Conservation (phyloP, 2,888 invertebrate species). For the Lapara coniferarum region DNA sequence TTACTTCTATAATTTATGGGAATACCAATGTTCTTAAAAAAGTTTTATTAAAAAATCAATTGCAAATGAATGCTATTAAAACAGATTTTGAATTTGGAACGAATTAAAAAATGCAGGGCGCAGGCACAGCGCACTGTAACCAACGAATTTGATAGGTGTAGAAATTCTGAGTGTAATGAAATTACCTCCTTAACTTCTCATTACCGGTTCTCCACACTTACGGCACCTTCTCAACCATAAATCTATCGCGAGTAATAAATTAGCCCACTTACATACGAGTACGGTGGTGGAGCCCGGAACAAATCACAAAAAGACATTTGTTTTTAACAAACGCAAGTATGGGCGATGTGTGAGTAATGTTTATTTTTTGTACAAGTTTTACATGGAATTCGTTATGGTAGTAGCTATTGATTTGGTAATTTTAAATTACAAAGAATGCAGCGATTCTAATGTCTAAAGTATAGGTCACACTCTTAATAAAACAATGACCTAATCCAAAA, state of each 20-base stretch:
- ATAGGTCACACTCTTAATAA: no score
- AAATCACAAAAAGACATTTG: constrained; percentile 58
- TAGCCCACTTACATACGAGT: constrained; percentile 43
- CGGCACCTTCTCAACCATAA: constrained; percentile 56
- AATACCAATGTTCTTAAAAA: no score
- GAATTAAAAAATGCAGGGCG: no score
- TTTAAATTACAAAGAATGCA: no score
- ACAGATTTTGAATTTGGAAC: no score
- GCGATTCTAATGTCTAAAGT: no score
- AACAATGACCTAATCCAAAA: no score
- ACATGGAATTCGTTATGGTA: constrained; percentile 17
- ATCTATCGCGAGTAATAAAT: constrained; percentile 67
- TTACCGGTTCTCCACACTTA: constrained; percentile 59
- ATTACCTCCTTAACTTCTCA: constrained; percentile 42
- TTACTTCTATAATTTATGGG: no score
- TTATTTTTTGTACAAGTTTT: constrained; percentile 48
- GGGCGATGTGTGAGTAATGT: constrained; percentile 60
- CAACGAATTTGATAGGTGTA: no score
- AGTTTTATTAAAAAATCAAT: no score
- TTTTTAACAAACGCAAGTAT: constrained; percentile 58
- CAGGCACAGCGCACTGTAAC: no score
- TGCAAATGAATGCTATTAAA: no score
- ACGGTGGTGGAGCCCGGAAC: constrained; percentile 45
- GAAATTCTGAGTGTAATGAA: constrained; percentile 13
- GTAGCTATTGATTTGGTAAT: not conserved